phyloP scores from a whole-genome alignment of 1,140 invertebrate genomes.

The Micrasema minimum region DNA sequence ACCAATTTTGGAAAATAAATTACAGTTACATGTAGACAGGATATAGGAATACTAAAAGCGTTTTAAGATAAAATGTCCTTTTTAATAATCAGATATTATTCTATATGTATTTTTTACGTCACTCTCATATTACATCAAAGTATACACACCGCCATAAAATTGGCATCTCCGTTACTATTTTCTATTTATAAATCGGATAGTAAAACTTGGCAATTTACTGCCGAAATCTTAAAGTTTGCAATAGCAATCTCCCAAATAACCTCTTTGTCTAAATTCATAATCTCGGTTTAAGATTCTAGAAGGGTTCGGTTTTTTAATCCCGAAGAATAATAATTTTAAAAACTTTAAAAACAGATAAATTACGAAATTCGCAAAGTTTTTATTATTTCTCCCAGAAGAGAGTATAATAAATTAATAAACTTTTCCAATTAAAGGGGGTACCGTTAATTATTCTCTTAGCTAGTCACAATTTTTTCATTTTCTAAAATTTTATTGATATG shows the following conservation, averaged over 20 bases:
- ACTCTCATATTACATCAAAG: no score
- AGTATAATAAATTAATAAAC: no score
- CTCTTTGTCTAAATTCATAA: conserved; percentile 44
- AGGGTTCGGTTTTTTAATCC: conserved; percentile 6
- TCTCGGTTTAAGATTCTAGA: conserved; percentile 29
- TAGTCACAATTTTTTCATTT: no score
- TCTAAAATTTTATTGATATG: no score
- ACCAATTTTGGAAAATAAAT: conserved; percentile 17
- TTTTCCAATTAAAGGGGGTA: no score
- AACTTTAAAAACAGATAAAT: background rate
- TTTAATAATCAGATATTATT: no score
- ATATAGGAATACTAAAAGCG: background rate
- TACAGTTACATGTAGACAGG: background rate
- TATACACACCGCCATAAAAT: background rate
- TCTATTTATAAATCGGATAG: conserved; percentile 38
- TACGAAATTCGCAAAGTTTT: no score
- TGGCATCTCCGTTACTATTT: conserved; percentile 26
- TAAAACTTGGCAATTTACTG: conserved; percentile 41
- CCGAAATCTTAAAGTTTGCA: conserved; percentile 36
- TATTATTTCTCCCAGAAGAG: no score
- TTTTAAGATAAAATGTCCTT: background rate
- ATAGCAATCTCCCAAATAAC: conserved; percentile 38
- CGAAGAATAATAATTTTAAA: background rate
- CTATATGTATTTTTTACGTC: no score
- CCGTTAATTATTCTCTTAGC: no score